Percentiles rank a stretch among this genome's conserved stretches.
Evolutionary conservation across 2,888 invertebrate genomes (phyloP).

Genomic region (Lottia gigantea): DNA sequence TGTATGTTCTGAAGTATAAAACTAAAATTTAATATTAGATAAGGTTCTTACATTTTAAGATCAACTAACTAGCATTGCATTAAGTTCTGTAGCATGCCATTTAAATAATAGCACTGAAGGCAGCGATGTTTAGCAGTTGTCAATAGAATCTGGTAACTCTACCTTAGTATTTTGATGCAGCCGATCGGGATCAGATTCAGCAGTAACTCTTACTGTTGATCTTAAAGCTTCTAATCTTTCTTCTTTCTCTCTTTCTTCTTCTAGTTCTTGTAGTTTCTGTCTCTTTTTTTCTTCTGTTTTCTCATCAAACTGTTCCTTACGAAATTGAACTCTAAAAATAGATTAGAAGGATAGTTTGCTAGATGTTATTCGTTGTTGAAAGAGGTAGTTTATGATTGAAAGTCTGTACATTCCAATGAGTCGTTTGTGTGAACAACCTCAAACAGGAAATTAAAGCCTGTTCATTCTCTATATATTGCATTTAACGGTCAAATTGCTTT

Average conservation of each 20-base stretch:
- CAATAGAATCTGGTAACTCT: background rate
- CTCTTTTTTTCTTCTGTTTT: constrained; percentile 50
- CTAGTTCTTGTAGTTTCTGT: constrained; percentile 44
- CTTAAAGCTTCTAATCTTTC: constrained; percentile 58
- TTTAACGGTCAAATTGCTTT: too few species aligned
- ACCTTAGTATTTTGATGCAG: constrained; percentile 60
- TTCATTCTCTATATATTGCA: too few species aligned
- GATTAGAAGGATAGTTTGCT: background rate
- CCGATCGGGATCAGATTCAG: constrained; percentile 61
- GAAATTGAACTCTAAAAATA: constrained; percentile 48
- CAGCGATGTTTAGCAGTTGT: too few species aligned
- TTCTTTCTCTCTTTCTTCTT: constrained; percentile 57
- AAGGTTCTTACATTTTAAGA: too few species aligned
- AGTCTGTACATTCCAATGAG: too few species aligned
- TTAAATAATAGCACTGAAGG: too few species aligned
- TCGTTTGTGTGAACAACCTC: too few species aligned
- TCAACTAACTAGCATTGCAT: too few species aligned
- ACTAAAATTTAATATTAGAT: too few species aligned
- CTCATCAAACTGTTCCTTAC: constrained; percentile 53
- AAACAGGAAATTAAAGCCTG: too few species aligned
- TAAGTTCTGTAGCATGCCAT: too few species aligned
- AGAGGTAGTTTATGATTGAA: background rate
- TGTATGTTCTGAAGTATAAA: too few species aligned
- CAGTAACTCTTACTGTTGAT: constrained; percentile 60
- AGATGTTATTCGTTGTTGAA: background rate